phyloP scores from a whole-genome alignment of 2,888 invertebrate genomes.

The Sepioteuthis lessoniana region DNA sequence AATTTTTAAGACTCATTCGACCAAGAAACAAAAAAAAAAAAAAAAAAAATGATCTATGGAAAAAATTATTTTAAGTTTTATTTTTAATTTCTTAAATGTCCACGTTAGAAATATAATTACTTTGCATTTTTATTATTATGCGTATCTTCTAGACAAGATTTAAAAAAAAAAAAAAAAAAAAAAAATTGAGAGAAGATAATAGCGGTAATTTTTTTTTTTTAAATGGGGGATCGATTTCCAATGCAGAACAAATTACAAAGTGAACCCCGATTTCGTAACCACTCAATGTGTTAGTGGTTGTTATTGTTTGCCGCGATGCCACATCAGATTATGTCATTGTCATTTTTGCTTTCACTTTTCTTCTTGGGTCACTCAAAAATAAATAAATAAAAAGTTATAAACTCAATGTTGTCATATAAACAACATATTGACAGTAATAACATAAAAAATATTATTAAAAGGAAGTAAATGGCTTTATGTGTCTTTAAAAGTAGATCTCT shows the following conservation, averaged over 20 bases:
- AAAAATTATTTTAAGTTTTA: too few relatives aligned
- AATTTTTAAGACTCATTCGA: too few relatives aligned
- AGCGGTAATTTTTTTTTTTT: too few relatives aligned
- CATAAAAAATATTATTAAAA: too few relatives aligned
- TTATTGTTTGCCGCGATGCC: conserved; percentile 14
- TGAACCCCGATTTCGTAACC: not conserved
- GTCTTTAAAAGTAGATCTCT: too few relatives aligned
- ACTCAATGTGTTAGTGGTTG: not conserved
- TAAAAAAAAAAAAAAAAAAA: not conserved
- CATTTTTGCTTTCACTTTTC: conserved; percentile 33
- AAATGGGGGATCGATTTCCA: not conserved
- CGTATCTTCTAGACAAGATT: not conserved
- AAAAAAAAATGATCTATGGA: too few relatives aligned
- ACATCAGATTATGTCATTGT: not conserved
- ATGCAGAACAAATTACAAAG: not conserved
- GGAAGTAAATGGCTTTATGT: too few relatives aligned
- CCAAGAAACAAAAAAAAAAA: too few relatives aligned
- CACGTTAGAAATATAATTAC: not conserved
- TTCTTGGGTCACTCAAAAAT: not conserved
- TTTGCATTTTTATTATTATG: not conserved
- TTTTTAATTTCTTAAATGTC: not conserved
- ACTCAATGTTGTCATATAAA: too few relatives aligned
- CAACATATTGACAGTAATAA: too few relatives aligned
- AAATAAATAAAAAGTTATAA: too few relatives aligned
- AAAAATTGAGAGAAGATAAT: not conserved